These are phyloP conservation scores for Araneus ventricosus DNA, from an alignment of 1,140 invertebrate genomes.

Conservation along the genomic window DNA sequence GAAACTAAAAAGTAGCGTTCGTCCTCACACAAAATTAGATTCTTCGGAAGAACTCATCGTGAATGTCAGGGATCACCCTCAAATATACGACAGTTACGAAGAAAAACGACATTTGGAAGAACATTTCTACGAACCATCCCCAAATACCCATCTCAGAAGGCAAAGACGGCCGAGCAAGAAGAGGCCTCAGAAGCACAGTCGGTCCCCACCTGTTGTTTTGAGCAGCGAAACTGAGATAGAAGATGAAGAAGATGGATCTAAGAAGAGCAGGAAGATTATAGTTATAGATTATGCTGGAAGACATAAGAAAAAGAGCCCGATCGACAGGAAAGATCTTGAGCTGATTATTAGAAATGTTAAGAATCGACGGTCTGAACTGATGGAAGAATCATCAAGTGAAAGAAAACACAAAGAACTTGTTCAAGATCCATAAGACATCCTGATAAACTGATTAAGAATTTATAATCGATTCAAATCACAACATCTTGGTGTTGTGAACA, in stretches of 20 bases:
- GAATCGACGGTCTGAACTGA: conserved; percentile 41
- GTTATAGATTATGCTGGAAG: conserved; percentile 69
- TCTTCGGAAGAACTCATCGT: conserved; percentile 17
- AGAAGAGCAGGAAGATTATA: conserved; percentile 65
- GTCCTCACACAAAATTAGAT: neutral
- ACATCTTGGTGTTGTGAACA: neutral
- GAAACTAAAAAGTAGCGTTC: neutral
- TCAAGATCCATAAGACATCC: neutral
- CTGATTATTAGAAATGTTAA: conserved; percentile 65
- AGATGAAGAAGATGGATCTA: conserved; percentile 63
- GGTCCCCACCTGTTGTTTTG: conserved; percentile 46
- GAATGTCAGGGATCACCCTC: neutral
- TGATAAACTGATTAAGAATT: neutral
- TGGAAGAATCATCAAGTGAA: conserved; percentile 9
- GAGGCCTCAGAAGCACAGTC: neutral
- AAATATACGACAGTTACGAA: neutral
- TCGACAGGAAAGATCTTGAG: conserved; percentile 68
- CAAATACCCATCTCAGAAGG: neutral
- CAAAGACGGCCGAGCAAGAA: neutral
- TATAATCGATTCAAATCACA: neutral
- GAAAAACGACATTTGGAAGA: conserved; percentile 17
- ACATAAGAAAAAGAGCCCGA: conserved; percentile 56
- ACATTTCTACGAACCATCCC: neutral
- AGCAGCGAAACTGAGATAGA: conserved; percentile 64
- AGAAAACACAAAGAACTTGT: neutral